Base-by-base conservation (phyloP, 2,888 invertebrate genomes). In the Carpatolechia fugitivella region DNA sequence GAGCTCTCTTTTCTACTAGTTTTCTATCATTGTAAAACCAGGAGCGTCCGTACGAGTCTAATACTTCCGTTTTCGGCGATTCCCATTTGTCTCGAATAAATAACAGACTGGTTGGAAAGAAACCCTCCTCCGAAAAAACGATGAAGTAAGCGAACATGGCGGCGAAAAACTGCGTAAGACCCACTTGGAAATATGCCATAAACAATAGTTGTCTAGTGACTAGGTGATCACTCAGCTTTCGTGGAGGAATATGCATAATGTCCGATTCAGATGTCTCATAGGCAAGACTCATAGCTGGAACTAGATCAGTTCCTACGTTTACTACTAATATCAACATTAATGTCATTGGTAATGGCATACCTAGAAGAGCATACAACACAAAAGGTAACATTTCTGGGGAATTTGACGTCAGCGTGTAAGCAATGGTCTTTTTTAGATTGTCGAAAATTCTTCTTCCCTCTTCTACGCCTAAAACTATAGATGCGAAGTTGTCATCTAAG, bases 381-480 rank as follows among this genome's bases (percentile, higher is more conserved):
- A 96, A 96, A 5, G 96, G 96, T 47, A 95, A 78, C 91, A 96
- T 96, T 88, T 97, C 96, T 5, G 96, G 96, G 48, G 96, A 94
- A 71, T 96, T 96, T 2, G 95, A 95, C 0, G 96, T 95, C 53
- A 97, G 82, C 0, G 95, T 95, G 76, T 96, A 97, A 1, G 95
- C 95, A 57, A 96, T 96, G 0, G 96, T 96, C 81, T 96, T 96
- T 74, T 96, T 96, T 66, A 96, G 84, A 78, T 96, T 96, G 74
- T 96, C 96, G 70, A 96, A 96, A 72, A 96, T 96, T 61, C 95
- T 85, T 51, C 95, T 90, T 1, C 95, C 95, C 82, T 95, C 95
- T 74, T 96, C 94, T 2, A 97, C 94, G 14, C 97, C 97, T 4
- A 94, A 92, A 0, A 97, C 96, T 61, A 97, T 97, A 0, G 97